Evolutionary conservation across 2,797 vertebrate species (phyloP).

Genomic region (Poecilia gillii): DNA sequence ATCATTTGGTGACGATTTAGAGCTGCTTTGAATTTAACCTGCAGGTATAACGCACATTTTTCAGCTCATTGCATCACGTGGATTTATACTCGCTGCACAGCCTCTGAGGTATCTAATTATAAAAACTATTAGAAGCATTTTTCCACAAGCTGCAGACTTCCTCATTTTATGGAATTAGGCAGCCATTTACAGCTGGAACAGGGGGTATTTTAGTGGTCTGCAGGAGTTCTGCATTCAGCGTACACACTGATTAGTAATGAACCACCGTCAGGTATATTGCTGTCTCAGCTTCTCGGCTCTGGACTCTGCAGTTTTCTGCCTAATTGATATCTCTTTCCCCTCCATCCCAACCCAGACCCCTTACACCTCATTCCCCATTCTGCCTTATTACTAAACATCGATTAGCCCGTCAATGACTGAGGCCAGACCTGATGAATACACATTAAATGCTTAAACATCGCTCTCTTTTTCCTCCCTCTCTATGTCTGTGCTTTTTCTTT

Average conservation of each 20-base stretch:
- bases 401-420: slow-evolving; percentile 76
- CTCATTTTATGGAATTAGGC: slow-evolving; percentile 24
- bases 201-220: slow-evolving; percentile 8
- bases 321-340: slow-evolving; percentile 83
- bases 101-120: slow-evolving; percentile 50
- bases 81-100: slow-evolving; percentile 20
- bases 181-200: slow-evolving; percentile 18
- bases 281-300: slow-evolving; percentile 81
- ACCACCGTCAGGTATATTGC: slow-evolving; percentile 84
- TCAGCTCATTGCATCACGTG: slow-evolving; percentile 35
- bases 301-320: slow-evolving; percentile 77
- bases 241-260: slow-evolving; percentile 81
- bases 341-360: slow-evolving; percentile 58
- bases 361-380: slow-evolving; percentile 82
- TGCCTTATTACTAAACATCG: slow-evolving; percentile 84
- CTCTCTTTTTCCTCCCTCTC: slow-evolving; percentile 28
- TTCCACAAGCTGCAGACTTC: slow-evolving; percentile 38
- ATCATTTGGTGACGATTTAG: slow-evolving; percentile 20
- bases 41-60: slow-evolving; percentile 14
- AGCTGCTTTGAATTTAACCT: slow-evolving; percentile 24
- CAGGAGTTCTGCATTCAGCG: slow-evolving; percentile 71
- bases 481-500: slow-evolving; percentile 16
- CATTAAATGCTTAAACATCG: slow-evolving; percentile 63
- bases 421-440: slow-evolving; percentile 75
- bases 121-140: slow-evolving; percentile 34